These are phyloP conservation scores for Chymomyza costata DNA, from an alignment of 1,140 invertebrate genomes.

Conservation along the genomic window DNA sequence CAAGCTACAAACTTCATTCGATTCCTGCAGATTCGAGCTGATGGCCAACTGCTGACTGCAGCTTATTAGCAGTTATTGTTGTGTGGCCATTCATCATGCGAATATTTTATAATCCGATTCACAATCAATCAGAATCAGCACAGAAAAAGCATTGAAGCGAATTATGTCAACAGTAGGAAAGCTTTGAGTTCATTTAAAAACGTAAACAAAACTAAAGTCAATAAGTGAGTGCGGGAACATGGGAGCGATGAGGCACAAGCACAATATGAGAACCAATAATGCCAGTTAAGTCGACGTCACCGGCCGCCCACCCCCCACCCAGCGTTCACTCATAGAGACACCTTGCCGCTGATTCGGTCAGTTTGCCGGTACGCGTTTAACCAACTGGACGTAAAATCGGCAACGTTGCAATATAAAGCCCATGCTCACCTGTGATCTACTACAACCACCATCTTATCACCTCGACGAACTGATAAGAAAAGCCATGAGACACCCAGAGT, in stretches of 20 bases:
- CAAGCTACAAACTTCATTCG: too few species aligned
- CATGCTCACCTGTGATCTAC: too few species aligned
- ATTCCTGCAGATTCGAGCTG: too few species aligned
- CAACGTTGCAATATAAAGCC: too few species aligned
- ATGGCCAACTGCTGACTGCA: too few species aligned
- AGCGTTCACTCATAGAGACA: slow-evolving; percentile 17
- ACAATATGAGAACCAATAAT: slow-evolving; percentile 29
- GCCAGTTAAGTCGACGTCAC: slow-evolving; percentile 54
- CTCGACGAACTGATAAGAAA: too few species aligned
- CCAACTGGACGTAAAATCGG: slow-evolving; percentile 55
- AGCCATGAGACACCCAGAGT: too few species aligned
- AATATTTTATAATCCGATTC: too few species aligned
- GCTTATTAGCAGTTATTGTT: slow-evolving; percentile 44
- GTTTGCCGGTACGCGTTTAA: slow-evolving; percentile 61
- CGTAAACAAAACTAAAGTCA: slow-evolving; percentile 20
- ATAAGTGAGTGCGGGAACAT: slow-evolving; percentile 20
- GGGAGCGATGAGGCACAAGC: slow-evolving; percentile 26
- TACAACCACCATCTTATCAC: too few species aligned
- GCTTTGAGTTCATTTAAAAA: slow-evolving; percentile 28
- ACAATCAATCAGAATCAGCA: not conserved
- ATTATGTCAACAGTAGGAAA: slow-evolving; percentile 49
- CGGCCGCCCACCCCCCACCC: slow-evolving; percentile 42
- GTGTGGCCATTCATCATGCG: too few species aligned
- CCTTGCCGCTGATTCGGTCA: slow-evolving; percentile 9
- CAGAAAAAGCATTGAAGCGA: slow-evolving; percentile 19